Evolutionary conservation across 1,140 invertebrate genomes (phyloP), one percentile per base, ranked within the genome.

Genomic region (Cotesia chilonis): DNA sequence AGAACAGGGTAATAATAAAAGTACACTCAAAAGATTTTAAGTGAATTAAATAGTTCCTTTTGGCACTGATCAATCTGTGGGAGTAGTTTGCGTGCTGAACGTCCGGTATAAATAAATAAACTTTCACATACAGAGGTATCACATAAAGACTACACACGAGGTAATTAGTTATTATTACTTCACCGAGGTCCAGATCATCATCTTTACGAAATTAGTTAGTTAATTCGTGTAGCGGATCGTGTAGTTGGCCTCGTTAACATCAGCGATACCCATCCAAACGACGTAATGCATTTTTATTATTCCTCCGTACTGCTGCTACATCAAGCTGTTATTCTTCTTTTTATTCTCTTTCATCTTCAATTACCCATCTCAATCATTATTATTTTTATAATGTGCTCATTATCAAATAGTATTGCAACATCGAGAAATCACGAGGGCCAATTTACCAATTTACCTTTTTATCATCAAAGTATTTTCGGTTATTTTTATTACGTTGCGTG

Each of bases 181-280:
- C 68, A 74, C 66, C 17, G 28, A 68, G 69, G 59, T 68, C 73
- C 73, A 68, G 69, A 74, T 74, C 64, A 71, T 61, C 65, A 71
- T 61, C 65, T 68, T 68, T 63, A 73, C 64, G 69, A 70, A 74
- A 74, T 70, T 70, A 38, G 67, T 17, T 36, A 64, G 47, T 66
- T 51, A 47, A 47, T 6, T 47, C 10, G 17, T 60, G 61, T 36
- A 47, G 59, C 72, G 47, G 36, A 65, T 63, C 36, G 52, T 52
- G 17, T 17, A 17, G 17, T 28, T 59, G 54, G 57, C 57, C 57
- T 59, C 57, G 14, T 59, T 59, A 59, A 9, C 4, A 20, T 55
- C 54, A 55, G 36, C 60, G n/a, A 37, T 47, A 47, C 41, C 41
- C 60, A 37, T 60, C 4, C 9, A 60, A 60, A n/a, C 36, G n/a